Conservation (phyloP, 2,113 vertebrate species). For the Siphamia tubifer region DNA sequence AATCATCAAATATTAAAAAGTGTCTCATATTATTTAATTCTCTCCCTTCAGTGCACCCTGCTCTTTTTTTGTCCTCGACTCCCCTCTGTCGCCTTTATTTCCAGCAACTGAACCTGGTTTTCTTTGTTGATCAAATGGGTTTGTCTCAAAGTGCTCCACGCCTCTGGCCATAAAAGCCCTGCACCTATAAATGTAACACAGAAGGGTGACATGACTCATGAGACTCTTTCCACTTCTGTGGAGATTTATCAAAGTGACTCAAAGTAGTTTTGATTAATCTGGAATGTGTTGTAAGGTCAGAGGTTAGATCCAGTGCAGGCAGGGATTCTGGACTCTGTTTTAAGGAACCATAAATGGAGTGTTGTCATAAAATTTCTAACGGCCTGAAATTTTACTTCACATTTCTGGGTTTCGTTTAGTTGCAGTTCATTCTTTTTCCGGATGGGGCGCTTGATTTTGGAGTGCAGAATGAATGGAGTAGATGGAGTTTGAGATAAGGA, state of each 20-base stretch:
- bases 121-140: constrained; percentile 33
- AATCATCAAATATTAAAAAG: no score
- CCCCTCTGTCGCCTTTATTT: constrained; percentile 1
- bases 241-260: constrained; percentile 4
- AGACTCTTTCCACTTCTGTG: not conserved
- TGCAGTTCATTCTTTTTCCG: no score
- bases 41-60: not conserved
- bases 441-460: no score
- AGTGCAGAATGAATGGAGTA: no score
- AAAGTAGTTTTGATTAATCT: not conserved
- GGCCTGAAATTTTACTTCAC: no score
- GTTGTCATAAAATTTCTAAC: no score
- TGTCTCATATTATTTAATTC: not conserved
- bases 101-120: constrained; percentile 8
- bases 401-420: no score
- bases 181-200: constrained; percentile 12
- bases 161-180: constrained; percentile 19
- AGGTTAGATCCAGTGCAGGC: not conserved
- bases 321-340: no score
- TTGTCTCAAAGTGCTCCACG: constrained; percentile 29
- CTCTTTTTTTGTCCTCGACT: not conserved
- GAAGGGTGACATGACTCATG: constrained; percentile 1
- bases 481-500: no score
- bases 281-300: not conserved
- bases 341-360: no score